Conservation (phyloP, 2,113 vertebrate species). For the Symphodus melops region DNA sequence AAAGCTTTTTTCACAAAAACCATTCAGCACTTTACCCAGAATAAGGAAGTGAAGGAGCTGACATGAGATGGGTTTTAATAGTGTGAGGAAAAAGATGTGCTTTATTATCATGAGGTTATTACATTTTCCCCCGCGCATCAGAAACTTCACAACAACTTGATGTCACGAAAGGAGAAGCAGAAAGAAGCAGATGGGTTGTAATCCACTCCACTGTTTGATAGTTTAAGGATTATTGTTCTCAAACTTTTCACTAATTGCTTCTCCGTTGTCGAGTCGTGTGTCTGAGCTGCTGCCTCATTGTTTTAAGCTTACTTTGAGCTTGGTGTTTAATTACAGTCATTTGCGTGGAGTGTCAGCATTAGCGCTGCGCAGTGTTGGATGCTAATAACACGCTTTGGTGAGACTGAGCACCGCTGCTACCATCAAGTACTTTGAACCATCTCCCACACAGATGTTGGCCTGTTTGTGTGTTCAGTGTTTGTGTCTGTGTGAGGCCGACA, state of each 20-base stretch:
- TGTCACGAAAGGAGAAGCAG: conserved; percentile 1
- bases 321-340: conserved; percentile 83
- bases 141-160: not conserved
- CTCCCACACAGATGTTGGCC: conserved; percentile 72
- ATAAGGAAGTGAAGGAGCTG: not conserved
- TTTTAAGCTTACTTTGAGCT: conserved; percentile 73
- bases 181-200: conserved; percentile 23
- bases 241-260: conserved; percentile 65
- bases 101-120: not conserved
- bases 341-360: conserved; percentile 73
- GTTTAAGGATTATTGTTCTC: conserved; percentile 43
- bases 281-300: conserved; percentile 58
- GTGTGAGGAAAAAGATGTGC: not conserved
- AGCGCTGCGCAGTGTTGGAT: conserved; percentile 61
- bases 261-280: conserved; percentile 59
- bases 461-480: conserved; percentile 28
- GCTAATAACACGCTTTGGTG: conserved; percentile 82
- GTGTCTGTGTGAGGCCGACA: conserved; percentile 15
- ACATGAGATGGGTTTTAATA: not conserved
- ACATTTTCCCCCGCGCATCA: not conserved
- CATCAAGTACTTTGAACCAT: conserved; percentile 62
- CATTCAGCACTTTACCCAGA: no score
- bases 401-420: conserved; percentile 54
- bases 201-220: conserved; percentile 22
- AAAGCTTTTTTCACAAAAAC: no score